A percentile compares a stretch with the other conserved stretches of the same genome.
These are phyloP conservation scores for Pseudopipra pipra DNA, from an alignment of 2,113 vertebrate species.

Conservation along the genomic window DNA sequence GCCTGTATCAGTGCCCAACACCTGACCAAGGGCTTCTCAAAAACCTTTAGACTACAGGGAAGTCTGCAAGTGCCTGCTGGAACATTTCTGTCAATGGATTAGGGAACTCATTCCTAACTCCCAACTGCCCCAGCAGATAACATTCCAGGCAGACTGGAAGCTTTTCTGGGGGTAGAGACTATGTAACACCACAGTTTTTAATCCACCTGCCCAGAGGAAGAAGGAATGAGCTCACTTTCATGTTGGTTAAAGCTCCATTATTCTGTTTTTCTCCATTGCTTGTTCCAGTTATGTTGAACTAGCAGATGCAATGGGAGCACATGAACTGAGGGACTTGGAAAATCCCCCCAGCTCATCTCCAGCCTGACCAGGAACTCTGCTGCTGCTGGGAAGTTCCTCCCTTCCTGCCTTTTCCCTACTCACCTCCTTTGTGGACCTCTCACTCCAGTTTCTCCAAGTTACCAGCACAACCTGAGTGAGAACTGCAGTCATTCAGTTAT, in stretches of 20 bases:
- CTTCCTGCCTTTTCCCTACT: background rate
- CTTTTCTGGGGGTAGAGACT: background rate
- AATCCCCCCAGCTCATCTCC: background rate
- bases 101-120: slow-evolving; percentile 25
- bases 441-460: background rate
- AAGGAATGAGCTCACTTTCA: background rate
- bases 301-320: background rate
- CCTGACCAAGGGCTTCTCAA: background rate
- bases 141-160: background rate
- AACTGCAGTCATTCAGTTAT: background rate
- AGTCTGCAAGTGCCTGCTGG: background rate
- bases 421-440: background rate
- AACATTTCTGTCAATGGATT: background rate
- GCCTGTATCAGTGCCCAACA: background rate
- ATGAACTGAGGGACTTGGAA: background rate
- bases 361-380: background rate
- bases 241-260: background rate
- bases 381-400: background rate
- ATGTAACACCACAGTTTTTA: background rate
- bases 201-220: background rate
- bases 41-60: background rate
- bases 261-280: background rate
- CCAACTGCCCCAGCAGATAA: slow-evolving; percentile 12
- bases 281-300: background rate
- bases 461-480: background rate